These are phyloP conservation scores for Oscheius sp. DNA, from an alignment of 1,140 invertebrate species.

Conservation along the genomic window DNA sequence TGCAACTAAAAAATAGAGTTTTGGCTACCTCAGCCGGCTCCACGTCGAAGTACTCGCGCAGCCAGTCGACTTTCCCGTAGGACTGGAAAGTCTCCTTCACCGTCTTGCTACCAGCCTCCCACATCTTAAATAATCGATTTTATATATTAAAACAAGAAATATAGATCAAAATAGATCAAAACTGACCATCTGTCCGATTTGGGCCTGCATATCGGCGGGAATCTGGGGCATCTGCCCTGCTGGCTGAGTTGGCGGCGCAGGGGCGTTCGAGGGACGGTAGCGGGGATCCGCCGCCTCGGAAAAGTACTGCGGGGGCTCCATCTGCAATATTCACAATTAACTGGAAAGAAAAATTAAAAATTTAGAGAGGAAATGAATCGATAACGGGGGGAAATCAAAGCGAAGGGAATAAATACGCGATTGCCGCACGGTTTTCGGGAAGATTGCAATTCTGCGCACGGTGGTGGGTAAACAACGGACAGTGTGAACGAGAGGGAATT, in stretches of 20 bases:
- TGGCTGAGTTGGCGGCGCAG: background rate
- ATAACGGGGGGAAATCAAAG: too few relatives aligned
- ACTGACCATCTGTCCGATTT: conserved; percentile 33
- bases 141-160: background rate
- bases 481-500: too few relatives aligned
- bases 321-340: background rate
- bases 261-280: background rate
- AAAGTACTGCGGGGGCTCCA: background rate
- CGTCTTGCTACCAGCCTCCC: conserved; percentile 29
- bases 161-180: background rate
- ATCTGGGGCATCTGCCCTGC: background rate
- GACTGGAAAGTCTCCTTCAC: conserved; percentile 33
- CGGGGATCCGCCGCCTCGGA: background rate
- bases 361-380: too few relatives aligned
- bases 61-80: conserved; percentile 27
- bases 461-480: too few relatives aligned
- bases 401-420: too few relatives aligned
- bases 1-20: background rate
- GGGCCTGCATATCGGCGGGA: conserved; percentile 27
- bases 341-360: background rate
- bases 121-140: conserved; percentile 18
- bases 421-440: too few relatives aligned
- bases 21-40: conserved; percentile 20
- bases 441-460: too few relatives aligned
- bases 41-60: conserved; percentile 32